Percentiles rank a stretch among this genome's conserved stretches.
Evolutionary conservation across 2,888 invertebrate genomes (phyloP).

Genomic region (Zelleria hepariella): DNA sequence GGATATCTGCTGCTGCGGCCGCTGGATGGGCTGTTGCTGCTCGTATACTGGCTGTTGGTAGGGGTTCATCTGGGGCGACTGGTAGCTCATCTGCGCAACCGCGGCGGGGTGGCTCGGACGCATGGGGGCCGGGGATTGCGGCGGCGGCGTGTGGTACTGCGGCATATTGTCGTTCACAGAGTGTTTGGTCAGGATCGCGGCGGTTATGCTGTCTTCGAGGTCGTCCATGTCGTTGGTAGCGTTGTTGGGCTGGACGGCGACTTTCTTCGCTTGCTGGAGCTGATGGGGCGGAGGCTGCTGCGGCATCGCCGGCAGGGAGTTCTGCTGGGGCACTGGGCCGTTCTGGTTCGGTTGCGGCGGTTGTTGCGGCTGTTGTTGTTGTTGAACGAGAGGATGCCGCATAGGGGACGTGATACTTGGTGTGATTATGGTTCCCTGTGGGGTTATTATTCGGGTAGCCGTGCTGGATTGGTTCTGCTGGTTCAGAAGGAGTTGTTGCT

Average conservation of each 20-base stretch:
- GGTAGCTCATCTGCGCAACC: slow-evolving; percentile 31
- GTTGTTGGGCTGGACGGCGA: slow-evolving; percentile 57
- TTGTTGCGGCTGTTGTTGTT: background rate
- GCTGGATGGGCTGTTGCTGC: slow-evolving; percentile 36
- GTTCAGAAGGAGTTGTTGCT: slow-evolving; percentile 43
- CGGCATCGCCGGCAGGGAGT: slow-evolving; percentile 29
- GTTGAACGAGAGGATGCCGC: slow-evolving; percentile 24
- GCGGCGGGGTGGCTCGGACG: slow-evolving; percentile 28
- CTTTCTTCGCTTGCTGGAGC: slow-evolving; percentile 28
- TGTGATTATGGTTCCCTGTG: slow-evolving; percentile 58
- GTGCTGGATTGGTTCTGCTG: slow-evolving; percentile 40
- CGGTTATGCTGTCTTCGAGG: slow-evolving; percentile 67
- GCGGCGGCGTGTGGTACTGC: slow-evolving; percentile 42
- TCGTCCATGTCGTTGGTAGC: slow-evolving; percentile 66
- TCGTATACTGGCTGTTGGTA: slow-evolving; percentile 32
- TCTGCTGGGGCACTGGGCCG: slow-evolving; percentile 42
- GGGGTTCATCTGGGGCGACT: slow-evolving; percentile 28
- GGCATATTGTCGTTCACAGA: slow-evolving; percentile 36
- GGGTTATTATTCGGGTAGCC: slow-evolving; percentile 49
- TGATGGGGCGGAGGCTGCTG: slow-evolving; percentile 35
- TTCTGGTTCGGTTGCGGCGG: slow-evolving; percentile 34
- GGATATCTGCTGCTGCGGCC: slow-evolving; percentile 6
- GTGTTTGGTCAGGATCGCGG: slow-evolving; percentile 60
- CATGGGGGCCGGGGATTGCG: slow-evolving; percentile 23
- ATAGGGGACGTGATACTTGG: slow-evolving; percentile 39